Evolutionary conservation across 2,113 vertebrate genomes (phyloP), one percentile per base, ranked within the genome.

Genomic region (Canis aureus): DNA sequence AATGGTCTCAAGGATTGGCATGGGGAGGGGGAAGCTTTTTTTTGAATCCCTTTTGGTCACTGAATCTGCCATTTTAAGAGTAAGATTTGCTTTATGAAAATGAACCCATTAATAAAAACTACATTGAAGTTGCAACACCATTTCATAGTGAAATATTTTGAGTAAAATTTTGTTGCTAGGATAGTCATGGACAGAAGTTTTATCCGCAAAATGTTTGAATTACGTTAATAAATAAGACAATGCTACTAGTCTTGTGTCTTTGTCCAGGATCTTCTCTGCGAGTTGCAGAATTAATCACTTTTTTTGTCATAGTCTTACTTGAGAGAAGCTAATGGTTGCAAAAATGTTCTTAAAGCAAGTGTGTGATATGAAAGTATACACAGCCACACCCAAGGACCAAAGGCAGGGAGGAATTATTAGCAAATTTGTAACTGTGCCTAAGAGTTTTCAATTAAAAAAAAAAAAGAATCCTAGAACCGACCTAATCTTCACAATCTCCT

Each of bases 191-290:
- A 98, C 92, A 96, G 97, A 91, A 94, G 91, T 97, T 98, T 98
- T 99, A 98, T 98, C 98, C 98, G 97, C 97, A 98, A 98, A 98
- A 98, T 98, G 97, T 98, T 98, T 98, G 98, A 98, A 98, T 98
- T 98, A 98, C 96, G 97, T 98, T 98, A 99, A 99, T 98, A 99
- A 97, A 98, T 67, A 96, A 96, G 94, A 96, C 92, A 67, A 86
- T 93, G 87, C 97, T 94, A 94, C 69, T 93, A 43, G 97, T 95
- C 80, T 71, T 15, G 25, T 81, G 81, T 94, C 80, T 96, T 83
- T 80, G 59, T 92, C 87, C 79, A 87, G 93, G 86, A 90, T 8
- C 49, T 96, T 96, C 51, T 94, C 82, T 59, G 35, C 51, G 49
- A 43, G 55, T 66, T 73, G 22, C 25, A 82, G 71, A 95, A 89